Evolutionary conservation across 2,113 vertebrate genomes (phyloP).

Genomic region (Clarias macrocephalus): DNA sequence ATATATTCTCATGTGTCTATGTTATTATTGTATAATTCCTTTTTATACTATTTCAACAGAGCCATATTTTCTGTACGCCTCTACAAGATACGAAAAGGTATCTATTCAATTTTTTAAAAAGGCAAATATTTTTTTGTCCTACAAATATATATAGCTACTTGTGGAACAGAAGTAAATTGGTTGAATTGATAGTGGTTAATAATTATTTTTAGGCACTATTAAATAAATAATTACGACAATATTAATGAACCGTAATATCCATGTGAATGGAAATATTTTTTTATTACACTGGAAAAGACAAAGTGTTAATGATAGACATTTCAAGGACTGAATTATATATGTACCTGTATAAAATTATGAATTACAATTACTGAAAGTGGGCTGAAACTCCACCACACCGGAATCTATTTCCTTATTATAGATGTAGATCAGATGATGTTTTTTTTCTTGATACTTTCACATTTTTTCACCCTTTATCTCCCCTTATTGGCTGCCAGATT

Average conservation of each 20-base stretch:
- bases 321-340: not conserved
- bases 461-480: not conserved
- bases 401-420: not conserved
- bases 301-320: not conserved
- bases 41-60: not conserved
- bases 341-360: not conserved
- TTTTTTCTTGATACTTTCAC: not conserved
- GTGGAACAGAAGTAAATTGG: not conserved
- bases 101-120: not conserved
- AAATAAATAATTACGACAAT: not conserved
- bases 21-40: not conserved
- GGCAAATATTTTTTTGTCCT: not conserved
- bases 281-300: not conserved
- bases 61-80: not conserved
- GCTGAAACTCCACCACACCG: not conserved
- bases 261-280: not conserved
- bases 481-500: not conserved
- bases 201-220: not conserved
- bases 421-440: not conserved
- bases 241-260: not conserved
- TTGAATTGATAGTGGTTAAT: not conserved
- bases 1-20: not conserved
- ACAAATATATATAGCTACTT: not conserved
- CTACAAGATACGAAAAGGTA: not conserved
- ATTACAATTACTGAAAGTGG: not conserved